Conservation (phyloP, 1,140 invertebrate species). For the Zophobas atratus region DNA sequence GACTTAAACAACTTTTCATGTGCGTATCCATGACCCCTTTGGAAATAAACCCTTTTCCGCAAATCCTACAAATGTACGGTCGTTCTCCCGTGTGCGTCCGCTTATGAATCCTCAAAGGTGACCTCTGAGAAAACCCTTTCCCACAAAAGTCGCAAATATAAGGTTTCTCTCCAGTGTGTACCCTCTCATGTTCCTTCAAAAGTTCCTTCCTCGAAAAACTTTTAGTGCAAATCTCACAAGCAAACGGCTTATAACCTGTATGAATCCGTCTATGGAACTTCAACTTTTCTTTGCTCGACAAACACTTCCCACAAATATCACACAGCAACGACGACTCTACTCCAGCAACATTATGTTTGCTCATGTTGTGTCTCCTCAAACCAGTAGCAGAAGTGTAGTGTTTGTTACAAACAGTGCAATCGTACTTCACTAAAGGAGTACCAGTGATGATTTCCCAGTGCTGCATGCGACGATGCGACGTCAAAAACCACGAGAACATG, state of each 20-base stretch:
- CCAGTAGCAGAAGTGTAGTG: slow-evolving; percentile 66
- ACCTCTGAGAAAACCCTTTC: slow-evolving; percentile 85
- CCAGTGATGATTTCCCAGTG: slow-evolving; percentile 66
- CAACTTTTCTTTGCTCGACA: slow-evolving; percentile 79
- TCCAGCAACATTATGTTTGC: slow-evolving; percentile 61
- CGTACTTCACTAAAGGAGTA: slow-evolving; percentile 64
- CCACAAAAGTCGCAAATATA: slow-evolving; percentile 80
- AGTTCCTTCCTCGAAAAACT: slow-evolving; percentile 78
- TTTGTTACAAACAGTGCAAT: slow-evolving; percentile 65
- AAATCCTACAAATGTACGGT: slow-evolving; percentile 81
- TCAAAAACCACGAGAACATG: slow-evolving; percentile 67
- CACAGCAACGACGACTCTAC: slow-evolving; percentile 70
- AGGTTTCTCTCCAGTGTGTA: slow-evolving; percentile 78
- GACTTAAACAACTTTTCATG: slow-evolving; percentile 72
- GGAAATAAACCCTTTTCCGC: slow-evolving; percentile 78
- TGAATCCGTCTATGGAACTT: slow-evolving; percentile 82
- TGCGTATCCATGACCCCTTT: slow-evolving; percentile 75
- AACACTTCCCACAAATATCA: slow-evolving; percentile 86
- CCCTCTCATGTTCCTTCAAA: slow-evolving; percentile 75
- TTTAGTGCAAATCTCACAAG: slow-evolving; percentile 79
- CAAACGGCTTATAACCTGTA: slow-evolving; percentile 81
- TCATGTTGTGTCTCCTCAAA: slow-evolving; percentile 62
- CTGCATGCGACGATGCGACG: slow-evolving; percentile 64
- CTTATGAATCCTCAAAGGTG: slow-evolving; percentile 73
- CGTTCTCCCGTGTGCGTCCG: slow-evolving; percentile 80